Conservation (phyloP, 2,888 invertebrate genomes). For the Coenonympha glycerion region DNA sequence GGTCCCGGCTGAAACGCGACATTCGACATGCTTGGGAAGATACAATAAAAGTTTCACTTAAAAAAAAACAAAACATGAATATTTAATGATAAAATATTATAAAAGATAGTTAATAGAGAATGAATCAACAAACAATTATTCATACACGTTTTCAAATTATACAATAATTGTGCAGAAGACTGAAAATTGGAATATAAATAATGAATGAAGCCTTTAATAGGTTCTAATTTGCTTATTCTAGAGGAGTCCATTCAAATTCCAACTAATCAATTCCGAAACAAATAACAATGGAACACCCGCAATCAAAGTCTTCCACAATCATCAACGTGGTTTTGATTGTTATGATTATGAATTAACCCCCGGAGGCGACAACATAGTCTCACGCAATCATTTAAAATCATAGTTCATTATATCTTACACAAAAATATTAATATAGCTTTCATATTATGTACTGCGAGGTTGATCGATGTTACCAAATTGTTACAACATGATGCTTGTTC, state of each 20-base stretch:
- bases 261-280: not conserved
- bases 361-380: not conserved
- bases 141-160: too few species aligned
- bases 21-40: too few species aligned
- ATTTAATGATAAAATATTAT: not conserved
- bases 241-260: not conserved
- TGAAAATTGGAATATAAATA: too few species aligned
- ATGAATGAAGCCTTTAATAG: too few species aligned
- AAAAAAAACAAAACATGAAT: not conserved
- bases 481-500: not conserved
- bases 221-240: too few species aligned
- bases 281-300: not conserved
- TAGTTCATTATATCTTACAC: not conserved
- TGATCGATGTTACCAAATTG: too few species aligned
- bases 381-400: slow-evolving; percentile 16
- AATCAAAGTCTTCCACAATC: not conserved
- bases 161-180: too few species aligned
- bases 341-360: not conserved
- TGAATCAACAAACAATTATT: too few species aligned
- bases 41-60: too few species aligned
- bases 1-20: too few species aligned
- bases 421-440: slow-evolving; percentile 17
- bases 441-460: slow-evolving; percentile 5
- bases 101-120: not conserved
- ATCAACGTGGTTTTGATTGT: not conserved